These are phyloP conservation scores for Nematolebias whitei DNA, from an alignment of 2,113 vertebrate species.

Conservation along the genomic window DNA sequence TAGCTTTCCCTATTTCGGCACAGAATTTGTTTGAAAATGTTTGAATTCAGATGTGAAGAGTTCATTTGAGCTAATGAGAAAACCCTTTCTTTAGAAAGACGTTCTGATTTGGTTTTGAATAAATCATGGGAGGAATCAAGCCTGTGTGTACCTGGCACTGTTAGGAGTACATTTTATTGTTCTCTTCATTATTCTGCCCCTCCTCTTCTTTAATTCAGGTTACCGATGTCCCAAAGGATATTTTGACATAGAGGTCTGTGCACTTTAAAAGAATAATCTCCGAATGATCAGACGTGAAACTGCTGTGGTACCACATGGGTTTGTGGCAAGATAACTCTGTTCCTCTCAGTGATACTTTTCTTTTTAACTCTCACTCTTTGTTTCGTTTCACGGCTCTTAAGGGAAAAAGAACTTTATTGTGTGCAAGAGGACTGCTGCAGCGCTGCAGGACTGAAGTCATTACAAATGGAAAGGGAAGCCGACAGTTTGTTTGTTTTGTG, in stretches of 20 bases:
- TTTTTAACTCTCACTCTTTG: slow-evolving; percentile 7
- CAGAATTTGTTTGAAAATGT: slow-evolving; percentile 48
- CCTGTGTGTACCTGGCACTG: slow-evolving; percentile 29
- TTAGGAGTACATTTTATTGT: slow-evolving; percentile 41
- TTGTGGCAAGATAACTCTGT: slow-evolving; percentile 22
- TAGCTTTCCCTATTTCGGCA: slow-evolving; percentile 74
- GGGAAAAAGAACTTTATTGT: slow-evolving; percentile 6
- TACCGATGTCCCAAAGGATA: slow-evolving; percentile 9
- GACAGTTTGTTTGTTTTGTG: slow-evolving; percentile 33
- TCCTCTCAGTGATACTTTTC: slow-evolving; percentile 9
- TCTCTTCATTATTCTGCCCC: slow-evolving; percentile 50
- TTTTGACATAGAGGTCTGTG: slow-evolving; percentile 8
- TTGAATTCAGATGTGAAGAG: slow-evolving; percentile 75
- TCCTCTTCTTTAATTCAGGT: slow-evolving; percentile 13
- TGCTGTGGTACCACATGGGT: slow-evolving; percentile 28
- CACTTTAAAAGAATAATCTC: slow-evolving; percentile 34
- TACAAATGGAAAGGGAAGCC: slow-evolving; percentile 20
- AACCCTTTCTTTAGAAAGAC: slow-evolving; percentile 58
- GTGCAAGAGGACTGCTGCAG: slow-evolving; percentile 35
- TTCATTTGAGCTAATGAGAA: slow-evolving; percentile 31
- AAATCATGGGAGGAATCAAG: slow-evolving; percentile 6
- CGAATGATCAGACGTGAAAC: slow-evolving; percentile 44
- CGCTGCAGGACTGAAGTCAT: slow-evolving; percentile 42
- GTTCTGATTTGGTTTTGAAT: slow-evolving; percentile 52
- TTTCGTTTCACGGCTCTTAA: slow-evolving; percentile 8